Conservation (phyloP, 2,797 vertebrate species). For the Lophius americanus region DNA sequence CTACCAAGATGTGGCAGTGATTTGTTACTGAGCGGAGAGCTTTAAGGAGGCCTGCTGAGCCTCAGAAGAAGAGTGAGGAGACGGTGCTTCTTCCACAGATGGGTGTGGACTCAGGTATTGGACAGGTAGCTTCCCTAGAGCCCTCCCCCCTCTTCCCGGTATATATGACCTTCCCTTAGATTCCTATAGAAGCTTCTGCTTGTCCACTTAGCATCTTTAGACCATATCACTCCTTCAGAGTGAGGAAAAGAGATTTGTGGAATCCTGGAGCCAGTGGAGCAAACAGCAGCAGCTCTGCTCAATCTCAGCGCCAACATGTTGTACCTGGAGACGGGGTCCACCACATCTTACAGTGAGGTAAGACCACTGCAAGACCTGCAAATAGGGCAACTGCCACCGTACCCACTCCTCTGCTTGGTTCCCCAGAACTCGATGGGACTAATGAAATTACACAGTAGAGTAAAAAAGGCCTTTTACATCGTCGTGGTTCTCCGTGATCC, state of each 20-base stretch:
- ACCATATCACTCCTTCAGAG: constrained; percentile 78
- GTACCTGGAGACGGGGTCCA: constrained; percentile 98
- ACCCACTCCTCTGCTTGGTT: constrained; percentile 5
- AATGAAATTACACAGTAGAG: not conserved
- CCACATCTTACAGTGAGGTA: constrained; percentile 98
- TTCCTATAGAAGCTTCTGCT: constrained; percentile 87
- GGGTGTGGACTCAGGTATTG: constrained; percentile 92
- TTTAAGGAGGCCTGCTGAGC: constrained; percentile 41
- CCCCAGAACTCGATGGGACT: not conserved
- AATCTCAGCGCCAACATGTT: constrained; percentile 99
- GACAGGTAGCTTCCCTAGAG: constrained; percentile 89
- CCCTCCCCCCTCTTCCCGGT: constrained; percentile 90
- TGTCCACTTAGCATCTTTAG: constrained; percentile 79
- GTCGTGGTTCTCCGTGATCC: not conserved
- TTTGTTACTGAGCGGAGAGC: constrained; percentile 7
- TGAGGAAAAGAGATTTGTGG: constrained; percentile 85
- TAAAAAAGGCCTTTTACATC: constrained; percentile 8
- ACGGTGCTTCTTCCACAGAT: constrained; percentile 63
- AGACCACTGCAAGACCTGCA: constrained; percentile 61
- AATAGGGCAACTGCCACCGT: constrained; percentile 13
- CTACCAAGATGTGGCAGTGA: not conserved
- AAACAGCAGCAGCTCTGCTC: constrained; percentile 95
- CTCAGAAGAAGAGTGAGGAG: constrained; percentile 52
- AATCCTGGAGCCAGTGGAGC: constrained; percentile 98
- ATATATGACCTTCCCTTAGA: constrained; percentile 91